Conservation (phyloP, 2,797 vertebrate species). For the Ammospiza maritima region DNA sequence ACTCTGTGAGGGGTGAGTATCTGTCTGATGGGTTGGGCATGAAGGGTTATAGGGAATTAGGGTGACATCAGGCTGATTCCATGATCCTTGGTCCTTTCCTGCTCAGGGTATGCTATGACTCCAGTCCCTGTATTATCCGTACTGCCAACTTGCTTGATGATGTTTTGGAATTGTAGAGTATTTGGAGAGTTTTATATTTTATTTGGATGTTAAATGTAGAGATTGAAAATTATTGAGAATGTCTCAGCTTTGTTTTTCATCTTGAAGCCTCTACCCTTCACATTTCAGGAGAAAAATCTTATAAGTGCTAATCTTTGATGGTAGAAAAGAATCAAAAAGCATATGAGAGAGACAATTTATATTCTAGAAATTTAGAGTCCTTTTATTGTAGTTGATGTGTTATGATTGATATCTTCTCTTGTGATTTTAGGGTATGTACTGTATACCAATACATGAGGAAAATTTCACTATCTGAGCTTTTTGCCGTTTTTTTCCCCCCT, state of each 20-base stretch:
- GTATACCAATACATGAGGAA: background rate
- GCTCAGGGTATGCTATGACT: background rate
- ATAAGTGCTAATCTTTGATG: background rate
- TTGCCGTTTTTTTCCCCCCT: rapidly evolving
- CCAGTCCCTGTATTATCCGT: background rate
- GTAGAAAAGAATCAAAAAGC: background rate
- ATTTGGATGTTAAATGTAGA: background rate
- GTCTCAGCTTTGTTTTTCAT: background rate
- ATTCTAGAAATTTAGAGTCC: background rate
- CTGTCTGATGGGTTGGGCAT: background rate
- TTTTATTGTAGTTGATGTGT: background rate
- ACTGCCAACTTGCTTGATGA: background rate
- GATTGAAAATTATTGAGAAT: background rate
- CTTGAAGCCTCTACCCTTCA: background rate
- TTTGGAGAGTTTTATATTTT: background rate
- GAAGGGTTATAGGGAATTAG: background rate
- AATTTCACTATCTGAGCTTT: background rate
- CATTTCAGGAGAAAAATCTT: background rate
- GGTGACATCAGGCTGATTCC: background rate
- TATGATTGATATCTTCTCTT: background rate
- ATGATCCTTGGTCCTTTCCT: background rate
- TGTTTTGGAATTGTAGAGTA: background rate
- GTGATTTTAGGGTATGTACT: background rate
- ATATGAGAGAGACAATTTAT: background rate
- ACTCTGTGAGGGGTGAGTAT: too few relatives aligned